Evolutionary conservation across 2,797 vertebrate genomes (phyloP).

Genomic region (Hippopotamyrus pictus): DNA sequence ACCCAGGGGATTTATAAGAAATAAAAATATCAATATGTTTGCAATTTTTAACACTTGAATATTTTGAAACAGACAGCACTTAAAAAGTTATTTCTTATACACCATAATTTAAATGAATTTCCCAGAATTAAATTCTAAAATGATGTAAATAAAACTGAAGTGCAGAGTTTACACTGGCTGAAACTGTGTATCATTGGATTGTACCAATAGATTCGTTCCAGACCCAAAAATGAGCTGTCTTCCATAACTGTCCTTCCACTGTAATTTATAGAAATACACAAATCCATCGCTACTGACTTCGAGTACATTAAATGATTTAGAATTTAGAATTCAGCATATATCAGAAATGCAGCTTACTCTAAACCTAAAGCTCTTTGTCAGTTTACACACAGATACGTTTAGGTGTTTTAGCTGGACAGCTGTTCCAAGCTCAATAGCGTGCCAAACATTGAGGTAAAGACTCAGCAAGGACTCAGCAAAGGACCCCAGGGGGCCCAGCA

Average conservation of each 20-base stretch:
- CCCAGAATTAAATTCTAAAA: not conserved
- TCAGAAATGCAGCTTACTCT: not conserved
- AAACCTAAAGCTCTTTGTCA: not conserved
- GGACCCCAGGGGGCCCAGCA: not conserved
- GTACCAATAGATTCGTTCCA: conserved; percentile 14
- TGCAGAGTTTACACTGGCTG: not conserved
- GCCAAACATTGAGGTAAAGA: not conserved
- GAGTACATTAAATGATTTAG: not conserved
- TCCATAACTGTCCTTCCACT: conserved; percentile 29
- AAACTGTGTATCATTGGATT: not conserved
- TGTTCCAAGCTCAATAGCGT: not conserved
- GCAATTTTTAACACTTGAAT: not conserved
- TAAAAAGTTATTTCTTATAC: not conserved
- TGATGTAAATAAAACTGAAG: not conserved
- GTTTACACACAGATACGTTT: not conserved
- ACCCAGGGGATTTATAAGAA: not conserved
- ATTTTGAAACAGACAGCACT: not conserved
- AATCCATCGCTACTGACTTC: not conserved
- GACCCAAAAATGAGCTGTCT: conserved; percentile 30
- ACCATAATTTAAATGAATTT: not conserved
- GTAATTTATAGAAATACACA: conserved; percentile 11
- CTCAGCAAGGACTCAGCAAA: not conserved
- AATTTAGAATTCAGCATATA: not conserved
- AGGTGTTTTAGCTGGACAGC: not conserved
- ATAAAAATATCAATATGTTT: not conserved